Percentiles rank a stretch among this genome's conserved stretches.
These are phyloP conservation scores for Scrobipalpa costella DNA, from an alignment of 2,888 invertebrate genomes.

Conservation along the genomic window DNA sequence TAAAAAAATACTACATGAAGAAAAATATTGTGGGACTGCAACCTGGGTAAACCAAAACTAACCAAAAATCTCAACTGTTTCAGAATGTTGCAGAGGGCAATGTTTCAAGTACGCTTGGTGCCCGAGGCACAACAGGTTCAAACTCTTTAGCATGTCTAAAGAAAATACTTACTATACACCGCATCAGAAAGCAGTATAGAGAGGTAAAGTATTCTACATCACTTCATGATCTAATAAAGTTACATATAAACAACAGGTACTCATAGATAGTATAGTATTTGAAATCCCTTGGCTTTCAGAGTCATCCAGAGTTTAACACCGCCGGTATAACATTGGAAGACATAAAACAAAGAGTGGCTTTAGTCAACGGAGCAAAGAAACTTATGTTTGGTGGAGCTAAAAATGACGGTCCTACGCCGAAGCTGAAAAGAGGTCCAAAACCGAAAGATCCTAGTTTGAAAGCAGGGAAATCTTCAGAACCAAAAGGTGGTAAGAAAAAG, in stretches of 20 bases:
- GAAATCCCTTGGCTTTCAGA: slow-evolving; percentile 61
- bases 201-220: slow-evolving; percentile 76
- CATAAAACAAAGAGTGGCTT: slow-evolving; percentile 77
- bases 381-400: slow-evolving; percentile 73
- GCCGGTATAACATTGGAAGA: slow-evolving; percentile 87
- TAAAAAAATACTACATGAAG: too few species aligned
- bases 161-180: slow-evolving; percentile 86
- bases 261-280: slow-evolving; percentile 9
- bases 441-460: slow-evolving; percentile 54
- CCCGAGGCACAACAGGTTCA: slow-evolving; percentile 58
- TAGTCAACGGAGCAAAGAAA: slow-evolving; percentile 76
- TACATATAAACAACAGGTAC: background rate
- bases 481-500: slow-evolving; percentile 56
- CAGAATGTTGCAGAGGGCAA: slow-evolving; percentile 62
- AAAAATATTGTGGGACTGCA: background rate
- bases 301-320: slow-evolving; percentile 88
- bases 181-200: slow-evolving; percentile 84
- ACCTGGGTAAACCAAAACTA: background rate
- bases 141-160: slow-evolving; percentile 84
- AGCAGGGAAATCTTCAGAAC: slow-evolving; percentile 47
- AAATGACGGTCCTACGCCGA: slow-evolving; percentile 56
- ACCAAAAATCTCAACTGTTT: slow-evolving; percentile 35
- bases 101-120: slow-evolving; percentile 67
- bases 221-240: background rate
- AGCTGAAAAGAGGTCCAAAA: slow-evolving; percentile 59